Base-by-base conservation (phyloP, 2,113 vertebrate species). In the Conger conger region DNA sequence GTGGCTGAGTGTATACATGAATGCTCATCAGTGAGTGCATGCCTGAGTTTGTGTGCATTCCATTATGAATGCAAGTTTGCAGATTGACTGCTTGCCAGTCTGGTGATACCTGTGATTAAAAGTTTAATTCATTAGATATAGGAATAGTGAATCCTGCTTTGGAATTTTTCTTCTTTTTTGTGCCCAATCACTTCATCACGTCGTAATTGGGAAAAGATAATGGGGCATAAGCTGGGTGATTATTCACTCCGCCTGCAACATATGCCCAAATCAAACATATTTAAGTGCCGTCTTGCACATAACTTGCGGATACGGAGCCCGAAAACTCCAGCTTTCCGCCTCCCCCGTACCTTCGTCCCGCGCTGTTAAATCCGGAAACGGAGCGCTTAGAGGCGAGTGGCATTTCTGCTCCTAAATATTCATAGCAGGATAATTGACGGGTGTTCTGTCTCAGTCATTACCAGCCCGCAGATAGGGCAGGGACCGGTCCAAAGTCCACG, bases 141-240 rank as follows among this genome's bases (percentile, higher is more conserved):
- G 36, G 89, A 89, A 83, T 86, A 86, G 88, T 92, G 92, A 93
- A 94, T 93, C 92, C 91, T 92, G 85, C 20, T 84, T 89, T 91
- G 88, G 90, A 90, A 90, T 63, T 63, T 63, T 63, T 63, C 0
- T 63, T 90, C 92, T 91, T 88, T 85, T 85, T 90, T 90, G 89
- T 89, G 89, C 92, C 90, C 89, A 92, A 92, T 93, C 93, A 91
- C 91, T 88, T 13, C 30, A 89, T 89, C 92, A 87, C 87, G 76
- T 85, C 91, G 91, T 92, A 92, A 94, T 94, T 94, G 93, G 90
- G 94, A 92, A 91, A 90, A 93, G 94, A 94, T 94, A 95, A 95
- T 95, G 94, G 92, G 90, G 91, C 91, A 84, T 94, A 93, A 92
- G 93, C 89, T 91, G 89, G 90, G 89, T 89, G 89, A 93, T 94